Evolutionary conservation across 2,888 invertebrate genomes (phyloP).

Genomic region (Phortica okadai): DNA sequence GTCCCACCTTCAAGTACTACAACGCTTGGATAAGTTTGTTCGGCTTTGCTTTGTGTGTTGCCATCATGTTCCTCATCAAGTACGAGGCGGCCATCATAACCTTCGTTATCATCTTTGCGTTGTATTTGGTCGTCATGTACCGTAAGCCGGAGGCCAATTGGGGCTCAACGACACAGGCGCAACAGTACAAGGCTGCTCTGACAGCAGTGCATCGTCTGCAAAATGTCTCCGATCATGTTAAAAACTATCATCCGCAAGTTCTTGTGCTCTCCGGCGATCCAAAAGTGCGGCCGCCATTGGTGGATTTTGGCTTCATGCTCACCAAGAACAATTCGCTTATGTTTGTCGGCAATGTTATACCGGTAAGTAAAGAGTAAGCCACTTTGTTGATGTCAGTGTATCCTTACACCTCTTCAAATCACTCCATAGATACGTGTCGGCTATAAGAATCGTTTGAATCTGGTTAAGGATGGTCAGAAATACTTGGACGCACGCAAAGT

Average conservation of each 20-base stretch:
- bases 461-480: slow-evolving; percentile 83
- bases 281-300: slow-evolving; percentile 88
- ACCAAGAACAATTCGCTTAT: slow-evolving; percentile 94
- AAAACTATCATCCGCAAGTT: slow-evolving; percentile 95
- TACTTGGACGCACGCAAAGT: slow-evolving; percentile 90
- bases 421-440: slow-evolving; percentile 79
- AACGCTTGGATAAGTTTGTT: slow-evolving; percentile 92
- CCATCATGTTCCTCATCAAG: slow-evolving; percentile 96
- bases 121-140: slow-evolving; percentile 95
- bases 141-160: slow-evolving; percentile 98
- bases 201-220: slow-evolving; percentile 88
- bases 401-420: neutral
- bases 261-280: slow-evolving; percentile 92
- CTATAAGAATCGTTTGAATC: slow-evolving; percentile 80
- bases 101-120: slow-evolving; percentile 89
- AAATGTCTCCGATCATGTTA: slow-evolving; percentile 95
- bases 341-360: slow-evolving; percentile 90
- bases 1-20: slow-evolving; percentile 94
- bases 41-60: slow-evolving; percentile 89
- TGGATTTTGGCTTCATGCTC: slow-evolving; percentile 93
- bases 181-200: slow-evolving; percentile 94
- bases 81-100: slow-evolving; percentile 96
- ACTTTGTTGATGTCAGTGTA: neutral
- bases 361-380: slow-evolving; percentile 78
- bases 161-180: slow-evolving; percentile 98